Evolutionary conservation across 2,113 vertebrate genomes (phyloP), one percentile per base, ranked within the genome.

Genomic region (Boulengerochromis microlepis): DNA sequence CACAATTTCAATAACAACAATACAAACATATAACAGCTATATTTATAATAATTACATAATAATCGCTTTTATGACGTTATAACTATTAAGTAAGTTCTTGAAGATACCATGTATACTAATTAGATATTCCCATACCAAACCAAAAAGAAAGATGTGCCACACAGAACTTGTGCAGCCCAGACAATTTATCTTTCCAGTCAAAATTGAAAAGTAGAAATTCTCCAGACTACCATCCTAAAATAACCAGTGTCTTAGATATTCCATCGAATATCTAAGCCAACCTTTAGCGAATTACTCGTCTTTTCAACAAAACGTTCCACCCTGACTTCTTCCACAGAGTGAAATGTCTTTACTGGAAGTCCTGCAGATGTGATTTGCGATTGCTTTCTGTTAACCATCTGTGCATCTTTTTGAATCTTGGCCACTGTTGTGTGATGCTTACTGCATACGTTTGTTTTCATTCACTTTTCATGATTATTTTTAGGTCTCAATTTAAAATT

Each of bases 241-340:
- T 59, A 24, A 35, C 7, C 47, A 2, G 13, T 84, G 52, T 86
- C 42, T 84, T 90, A 84, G 86, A 61, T 38, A 74, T 71, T 84
- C 57, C 64, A 86, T 86, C 1, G 87, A 89, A 80, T 83, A 86
- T 89, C 90, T 76, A 42, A 83, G 78, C 8, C 71, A 88, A 90
- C 91, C 47, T 90, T 87, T 45, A 89, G 87, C 92, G 89, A 83
- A 93, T 91, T 83, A 83, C 80, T 69, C 52, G 50, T 81, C 59
- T 64, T 64, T 64, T 35, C 59, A 64, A 69, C 19, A 40, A 40
- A 69, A 69, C 3, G n/a, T 69, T 69, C 66, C 38, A 35, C 38
- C 22, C 8, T 71, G n/a, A 71, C 38, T 42, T 42, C 3, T 71
- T 45, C 12, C 38, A 42, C 38, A 24, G 66, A 45, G 3, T 10